Conservation (phyloP, 1,140 invertebrate genomes). For the Helicorthomorpha holstii region DNA sequence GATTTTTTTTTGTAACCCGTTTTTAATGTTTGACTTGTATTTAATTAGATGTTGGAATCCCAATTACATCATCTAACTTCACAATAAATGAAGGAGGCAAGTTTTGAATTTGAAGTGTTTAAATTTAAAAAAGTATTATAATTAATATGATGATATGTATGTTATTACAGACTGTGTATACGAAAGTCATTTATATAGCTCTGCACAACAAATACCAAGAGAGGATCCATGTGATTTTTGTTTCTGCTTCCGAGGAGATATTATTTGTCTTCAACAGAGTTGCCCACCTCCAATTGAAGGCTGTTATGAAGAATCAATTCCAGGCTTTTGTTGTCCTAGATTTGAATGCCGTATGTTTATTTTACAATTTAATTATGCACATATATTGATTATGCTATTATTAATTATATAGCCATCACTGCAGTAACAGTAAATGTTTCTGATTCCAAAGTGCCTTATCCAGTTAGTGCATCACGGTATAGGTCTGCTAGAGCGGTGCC, state of each 20-base stretch:
- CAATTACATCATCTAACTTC: neutral
- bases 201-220: slow-evolving; percentile 81
- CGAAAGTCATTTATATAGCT: slow-evolving; percentile 77
- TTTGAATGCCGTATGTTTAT: slow-evolving; percentile 56
- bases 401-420: neutral
- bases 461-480: neutral
- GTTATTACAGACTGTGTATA: slow-evolving; percentile 44
- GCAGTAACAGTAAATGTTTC: neutral
- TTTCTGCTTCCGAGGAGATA: slow-evolving; percentile 91
- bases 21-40: too few relatives aligned
- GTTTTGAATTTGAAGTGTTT: neutral
- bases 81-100: neutral
- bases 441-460: neutral
- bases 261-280: slow-evolving; percentile 85
- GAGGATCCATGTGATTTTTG: slow-evolving; percentile 91
- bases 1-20: too few relatives aligned
- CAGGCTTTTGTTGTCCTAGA: slow-evolving; percentile 83
- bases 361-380: neutral
- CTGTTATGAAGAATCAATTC: slow-evolving; percentile 76
- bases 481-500: neutral
- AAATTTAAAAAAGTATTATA: neutral
- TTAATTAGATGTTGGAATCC: neutral
- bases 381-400: neutral
- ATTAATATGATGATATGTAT: neutral
- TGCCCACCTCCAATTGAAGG: slow-evolving; percentile 81